phyloP scores from a whole-genome alignment of 2,797 vertebrate genomes.

The Oryzias sinensis region DNA sequence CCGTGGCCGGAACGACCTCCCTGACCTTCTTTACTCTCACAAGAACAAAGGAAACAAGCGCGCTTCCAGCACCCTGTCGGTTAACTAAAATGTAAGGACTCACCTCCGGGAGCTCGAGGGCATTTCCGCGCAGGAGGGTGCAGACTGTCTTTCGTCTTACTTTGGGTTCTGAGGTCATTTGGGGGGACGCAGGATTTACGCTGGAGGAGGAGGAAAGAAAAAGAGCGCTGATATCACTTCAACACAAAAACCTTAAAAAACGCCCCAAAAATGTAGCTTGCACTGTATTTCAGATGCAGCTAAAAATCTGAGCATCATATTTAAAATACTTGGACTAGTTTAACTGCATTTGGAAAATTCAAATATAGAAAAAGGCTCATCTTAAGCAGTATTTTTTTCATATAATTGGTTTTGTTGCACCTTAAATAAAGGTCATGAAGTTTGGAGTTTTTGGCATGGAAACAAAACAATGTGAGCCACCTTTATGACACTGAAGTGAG shows the following conservation, averaged over 20 bases:
- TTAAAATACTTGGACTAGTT: too few relatives aligned
- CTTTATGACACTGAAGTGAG: too few relatives aligned
- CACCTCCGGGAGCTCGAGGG: slow-evolving; percentile 57
- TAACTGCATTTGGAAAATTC: too few relatives aligned
- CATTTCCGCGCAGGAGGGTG: slow-evolving; percentile 60
- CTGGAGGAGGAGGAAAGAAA: slow-evolving; percentile 39
- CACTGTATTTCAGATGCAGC: too few relatives aligned
- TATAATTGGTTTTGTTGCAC: too few relatives aligned
- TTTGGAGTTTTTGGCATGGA: too few relatives aligned
- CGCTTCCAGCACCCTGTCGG: slow-evolving; percentile 25
- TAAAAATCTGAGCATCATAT: too few relatives aligned
- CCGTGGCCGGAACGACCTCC: slow-evolving; percentile 22
- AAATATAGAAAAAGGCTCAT: too few relatives aligned
- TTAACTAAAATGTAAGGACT: slow-evolving; percentile 29
- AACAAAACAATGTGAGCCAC: too few relatives aligned
- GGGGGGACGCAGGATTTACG: slow-evolving; percentile 64
- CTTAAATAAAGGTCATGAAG: too few relatives aligned
- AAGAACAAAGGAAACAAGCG: slow-evolving; percentile 7
- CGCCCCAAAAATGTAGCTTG: background rate
- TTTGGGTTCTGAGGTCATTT: slow-evolving; percentile 60
- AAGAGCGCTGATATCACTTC: slow-evolving; percentile 4
- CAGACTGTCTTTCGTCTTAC: slow-evolving; percentile 67
- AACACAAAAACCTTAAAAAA: slow-evolving; percentile 6
- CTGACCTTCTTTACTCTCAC: slow-evolving; percentile 10
- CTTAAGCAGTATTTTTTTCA: too few relatives aligned